phyloP scores from a whole-genome alignment of 2,888 invertebrate genomes.

The Therioaphis trifolii region DNA sequence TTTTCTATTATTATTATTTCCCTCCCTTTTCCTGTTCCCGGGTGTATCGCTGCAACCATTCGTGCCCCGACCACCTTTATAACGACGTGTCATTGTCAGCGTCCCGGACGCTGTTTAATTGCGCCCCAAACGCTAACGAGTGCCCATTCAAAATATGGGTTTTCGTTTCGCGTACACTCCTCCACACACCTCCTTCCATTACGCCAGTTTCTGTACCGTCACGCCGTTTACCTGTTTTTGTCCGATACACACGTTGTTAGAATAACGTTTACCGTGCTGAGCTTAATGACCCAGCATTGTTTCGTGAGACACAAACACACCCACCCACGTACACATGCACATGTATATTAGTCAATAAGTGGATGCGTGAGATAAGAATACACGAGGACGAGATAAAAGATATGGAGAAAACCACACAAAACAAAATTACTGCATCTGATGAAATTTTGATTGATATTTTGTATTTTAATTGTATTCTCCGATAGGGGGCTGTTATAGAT shows the following conservation, averaged over 20 bases:
- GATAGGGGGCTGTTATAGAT: too few relatives aligned
- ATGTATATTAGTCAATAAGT: not conserved
- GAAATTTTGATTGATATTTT: too few relatives aligned
- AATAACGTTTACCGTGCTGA: constrained; percentile 1
- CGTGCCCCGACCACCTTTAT: not conserved
- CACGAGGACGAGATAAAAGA: too few relatives aligned
- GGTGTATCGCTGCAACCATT: not conserved
- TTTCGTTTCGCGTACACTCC: not conserved
- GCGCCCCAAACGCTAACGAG: constrained; percentile 54
- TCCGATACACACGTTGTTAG: constrained; percentile 31
- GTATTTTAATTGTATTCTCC: too few relatives aligned
- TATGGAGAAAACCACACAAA: too few relatives aligned
- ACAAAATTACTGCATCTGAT: too few relatives aligned
- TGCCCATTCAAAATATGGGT: constrained; percentile 51
- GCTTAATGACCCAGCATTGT: constrained; percentile 53
- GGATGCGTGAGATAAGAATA: too few relatives aligned
- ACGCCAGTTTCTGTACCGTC: not conserved
- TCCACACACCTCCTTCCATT: not conserved
- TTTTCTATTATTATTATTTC: too few relatives aligned
- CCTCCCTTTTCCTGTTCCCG: not conserved
- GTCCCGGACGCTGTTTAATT: constrained; percentile 53
- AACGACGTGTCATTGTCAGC: constrained; percentile 60
- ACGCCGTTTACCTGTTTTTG: constrained; percentile 35
- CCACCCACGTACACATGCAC: not conserved
- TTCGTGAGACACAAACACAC: not conserved